Evolutionary conservation across 1,140 invertebrate species (phyloP), one percentile per base, ranked within the genome.

Genomic region (Sitophilus oryzae): DNA sequence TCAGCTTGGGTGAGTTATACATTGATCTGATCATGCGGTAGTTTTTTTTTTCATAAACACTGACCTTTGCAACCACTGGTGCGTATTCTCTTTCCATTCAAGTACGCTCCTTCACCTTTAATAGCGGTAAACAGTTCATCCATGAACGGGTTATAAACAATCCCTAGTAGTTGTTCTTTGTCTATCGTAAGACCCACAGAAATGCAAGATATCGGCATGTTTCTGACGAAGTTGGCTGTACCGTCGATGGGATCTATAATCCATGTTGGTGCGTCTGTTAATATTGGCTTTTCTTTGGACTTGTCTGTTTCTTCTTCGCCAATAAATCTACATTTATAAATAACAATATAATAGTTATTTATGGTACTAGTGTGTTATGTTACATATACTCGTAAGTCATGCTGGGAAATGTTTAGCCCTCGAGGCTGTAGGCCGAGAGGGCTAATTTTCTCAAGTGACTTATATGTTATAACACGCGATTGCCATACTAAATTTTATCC

Each of bases 261-360:
- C 91, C 91, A 94, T 1, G 90, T 93, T 16, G 89, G 89, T 10
- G 79, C 80, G 65, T 90, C 78, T 5, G 88, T 90, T 37, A 91
- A 71, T 14, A 79, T 73, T 16, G 78, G 76, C 60, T 73, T 52
- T 1, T 78, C 76, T 22, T 77, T 71, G 21, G 77, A 77, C 21
- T 77, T 78, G 2, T 71, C 77, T 2, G 83, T 78, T 11, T 81
- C 79, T 71, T 93, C 90, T 69, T 93, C 90, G 1, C 87, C 25
- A 30, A 51, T 43, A 22, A 1, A 11, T n/a, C 48, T 23, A 18
- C 36, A 37, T 37, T 25, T 10, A n/a, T n/a, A n/a, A n/a, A n/a
- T n/a, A n/a, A n/a, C n/a, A n/a, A n/a, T n/a, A n/a, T n/a, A n/a
- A n/a, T n/a, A n/a, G n/a, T n/a, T n/a, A n/a, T n/a, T n/a, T n/a